Evolutionary conservation across 1,140 invertebrate species (phyloP).

Genomic region (Rhynchophorus ferrugineus): DNA sequence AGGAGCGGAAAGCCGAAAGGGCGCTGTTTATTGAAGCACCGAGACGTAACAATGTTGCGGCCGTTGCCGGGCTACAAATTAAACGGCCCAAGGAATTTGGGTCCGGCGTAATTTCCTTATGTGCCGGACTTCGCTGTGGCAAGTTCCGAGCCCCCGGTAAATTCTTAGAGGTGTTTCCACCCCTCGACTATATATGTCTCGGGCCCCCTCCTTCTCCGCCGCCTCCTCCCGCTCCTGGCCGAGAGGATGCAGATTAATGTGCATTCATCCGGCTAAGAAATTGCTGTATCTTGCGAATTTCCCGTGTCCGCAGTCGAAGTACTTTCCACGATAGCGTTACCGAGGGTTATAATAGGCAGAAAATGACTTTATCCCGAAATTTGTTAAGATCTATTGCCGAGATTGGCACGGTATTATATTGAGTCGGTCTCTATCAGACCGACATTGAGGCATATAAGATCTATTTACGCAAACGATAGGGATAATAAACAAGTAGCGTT

Average conservation of each 20-base stretch:
- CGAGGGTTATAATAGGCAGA: slow-evolving; percentile 29
- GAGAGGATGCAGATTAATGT: slow-evolving; percentile 40
- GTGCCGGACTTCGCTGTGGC: slow-evolving; percentile 31
- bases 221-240: slow-evolving; percentile 23
- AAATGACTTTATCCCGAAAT: slow-evolving; percentile 19
- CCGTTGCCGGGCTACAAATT: slow-evolving; percentile 32
- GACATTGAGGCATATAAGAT: too few relatives aligned
- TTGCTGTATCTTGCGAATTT: slow-evolving; percentile 27
- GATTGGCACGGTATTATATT: neutral
- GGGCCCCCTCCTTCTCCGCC: slow-evolving; percentile 3
- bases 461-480: too few relatives aligned
- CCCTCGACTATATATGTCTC: slow-evolving; percentile 11
- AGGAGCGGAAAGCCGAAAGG: slow-evolving; percentile 19
- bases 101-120: slow-evolving; percentile 36
- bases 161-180: slow-evolving; percentile 38
- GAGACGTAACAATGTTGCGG: slow-evolving; percentile 27
- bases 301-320: slow-evolving; percentile 21
- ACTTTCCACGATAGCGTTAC: slow-evolving; percentile 25
- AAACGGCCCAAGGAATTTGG: slow-evolving; percentile 36
- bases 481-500: too few relatives aligned
- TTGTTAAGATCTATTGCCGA: neutral
- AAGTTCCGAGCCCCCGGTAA: slow-evolving; percentile 18
- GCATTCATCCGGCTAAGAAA: slow-evolving; percentile 40
- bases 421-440: neutral
- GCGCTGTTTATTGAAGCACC: slow-evolving; percentile 22